phyloP scores from a whole-genome alignment of 2,888 invertebrate species.

The Ennomos fuscantarius region DNA sequence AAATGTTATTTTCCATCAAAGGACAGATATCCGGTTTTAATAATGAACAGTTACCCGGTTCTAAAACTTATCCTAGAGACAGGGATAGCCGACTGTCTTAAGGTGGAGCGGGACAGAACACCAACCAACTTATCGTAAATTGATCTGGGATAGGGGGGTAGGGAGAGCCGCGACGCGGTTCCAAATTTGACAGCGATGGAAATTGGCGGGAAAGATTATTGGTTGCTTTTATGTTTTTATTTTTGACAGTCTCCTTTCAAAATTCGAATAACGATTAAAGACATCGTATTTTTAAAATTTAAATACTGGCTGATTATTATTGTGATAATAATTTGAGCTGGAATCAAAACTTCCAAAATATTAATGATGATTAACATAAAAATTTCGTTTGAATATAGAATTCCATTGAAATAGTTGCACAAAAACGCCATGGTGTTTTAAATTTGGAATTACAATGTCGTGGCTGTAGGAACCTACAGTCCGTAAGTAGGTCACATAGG shows the following conservation, averaged over 20 bases:
- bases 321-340: neutral
- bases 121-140: constrained; percentile 83
- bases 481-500: constrained; percentile 63
- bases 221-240: constrained; percentile 55
- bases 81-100: constrained; percentile 76
- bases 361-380: too few relatives aligned
- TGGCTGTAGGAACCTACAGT: constrained; percentile 28
- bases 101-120: constrained; percentile 80
- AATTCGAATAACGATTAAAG: constrained; percentile 33
- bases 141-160: constrained; percentile 74
- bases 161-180: constrained; percentile 58
- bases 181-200: constrained; percentile 85
- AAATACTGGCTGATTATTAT: constrained; percentile 1
- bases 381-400: too few relatives aligned
- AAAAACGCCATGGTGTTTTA: constrained; percentile 20
- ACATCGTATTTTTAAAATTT: constrained; percentile 35
- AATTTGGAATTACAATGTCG: constrained; percentile 48
- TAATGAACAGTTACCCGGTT: constrained; percentile 64
- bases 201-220: constrained; percentile 84
- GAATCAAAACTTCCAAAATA: neutral
- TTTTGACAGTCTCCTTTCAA: constrained; percentile 22
- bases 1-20: constrained; percentile 28
- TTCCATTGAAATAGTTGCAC: too few relatives aligned
- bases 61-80: constrained; percentile 79
- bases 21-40: constrained; percentile 58